Evolutionary conservation across 2,797 vertebrate species (phyloP).

Genomic region (Cottoperca gobio): DNA sequence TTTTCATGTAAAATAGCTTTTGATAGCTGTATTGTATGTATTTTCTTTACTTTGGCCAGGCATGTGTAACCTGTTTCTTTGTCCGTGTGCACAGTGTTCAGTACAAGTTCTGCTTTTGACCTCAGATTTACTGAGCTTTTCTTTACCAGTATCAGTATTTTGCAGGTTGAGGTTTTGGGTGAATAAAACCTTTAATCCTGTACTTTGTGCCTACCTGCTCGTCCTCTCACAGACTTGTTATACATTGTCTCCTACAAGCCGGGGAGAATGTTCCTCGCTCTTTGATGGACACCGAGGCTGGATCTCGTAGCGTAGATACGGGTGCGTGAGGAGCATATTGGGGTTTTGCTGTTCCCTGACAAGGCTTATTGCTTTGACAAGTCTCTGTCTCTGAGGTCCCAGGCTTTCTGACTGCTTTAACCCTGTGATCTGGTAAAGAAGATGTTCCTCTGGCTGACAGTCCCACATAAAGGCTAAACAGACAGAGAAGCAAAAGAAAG

Average conservation of each 20-base stretch:
- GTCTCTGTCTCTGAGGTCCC: constrained; percentile 60
- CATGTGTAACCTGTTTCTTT: not conserved
- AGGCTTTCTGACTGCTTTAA: constrained; percentile 65
- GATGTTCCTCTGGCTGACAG: constrained; percentile 45
- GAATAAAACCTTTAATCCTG: not conserved
- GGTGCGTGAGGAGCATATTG: constrained; percentile 33
- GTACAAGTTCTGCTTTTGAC: not conserved
- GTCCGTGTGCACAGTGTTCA: not conserved
- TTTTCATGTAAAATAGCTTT: not conserved
- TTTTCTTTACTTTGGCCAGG: not conserved
- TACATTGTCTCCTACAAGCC: not conserved
- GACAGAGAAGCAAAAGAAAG: constrained; percentile 17
- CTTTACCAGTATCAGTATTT: constrained; percentile 1
- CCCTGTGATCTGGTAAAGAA: constrained; percentile 64
- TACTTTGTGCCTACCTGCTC: not conserved
- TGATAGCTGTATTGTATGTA: not conserved
- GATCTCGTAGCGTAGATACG: constrained; percentile 33
- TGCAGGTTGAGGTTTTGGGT: not conserved
- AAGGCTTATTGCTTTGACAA: constrained; percentile 73
- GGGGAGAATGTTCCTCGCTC: not conserved
- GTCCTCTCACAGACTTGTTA: constrained; percentile 2
- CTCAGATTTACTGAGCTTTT: not conserved
- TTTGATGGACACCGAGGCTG: constrained; percentile 42
- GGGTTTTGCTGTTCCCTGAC: constrained; percentile 55
- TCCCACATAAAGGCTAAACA: constrained; percentile 34